Conservation (phyloP, 2,888 invertebrate species). For the Pemphredon lugubris region DNA sequence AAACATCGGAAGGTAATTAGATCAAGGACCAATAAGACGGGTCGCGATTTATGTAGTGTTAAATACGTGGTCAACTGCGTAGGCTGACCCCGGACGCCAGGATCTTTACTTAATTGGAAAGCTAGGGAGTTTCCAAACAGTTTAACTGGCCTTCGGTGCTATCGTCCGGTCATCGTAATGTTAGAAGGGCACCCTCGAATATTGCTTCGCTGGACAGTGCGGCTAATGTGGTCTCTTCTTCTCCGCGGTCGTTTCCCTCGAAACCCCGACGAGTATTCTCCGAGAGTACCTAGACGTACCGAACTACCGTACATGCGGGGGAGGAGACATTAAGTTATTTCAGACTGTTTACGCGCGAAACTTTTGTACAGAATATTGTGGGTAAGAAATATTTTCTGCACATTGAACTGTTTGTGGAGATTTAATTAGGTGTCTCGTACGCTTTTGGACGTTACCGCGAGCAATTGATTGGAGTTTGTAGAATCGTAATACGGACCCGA, state of each 20-base stretch:
- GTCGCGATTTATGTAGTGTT: slow-evolving; percentile 80
- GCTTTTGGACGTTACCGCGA: too few relatives aligned
- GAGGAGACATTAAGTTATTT: too few relatives aligned
- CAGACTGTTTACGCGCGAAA: too few relatives aligned
- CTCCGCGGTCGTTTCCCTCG: slow-evolving; percentile 34
- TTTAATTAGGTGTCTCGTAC: too few relatives aligned
- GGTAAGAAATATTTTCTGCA: background rate
- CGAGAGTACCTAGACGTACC: slow-evolving; percentile 3
- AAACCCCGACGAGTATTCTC: slow-evolving; percentile 34
- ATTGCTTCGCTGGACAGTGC: slow-evolving; percentile 59
- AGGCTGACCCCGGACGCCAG: slow-evolving; percentile 72
- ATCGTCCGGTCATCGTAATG: slow-evolving; percentile 69
- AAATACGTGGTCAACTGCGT: slow-evolving; percentile 77
- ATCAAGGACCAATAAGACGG: slow-evolving; percentile 75
- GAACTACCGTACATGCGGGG: too few relatives aligned
- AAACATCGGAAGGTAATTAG: slow-evolving; percentile 74
- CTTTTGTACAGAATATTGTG: too few relatives aligned
- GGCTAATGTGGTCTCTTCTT: slow-evolving; percentile 43
- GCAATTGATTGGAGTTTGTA: too few relatives aligned
- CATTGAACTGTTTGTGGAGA: background rate
- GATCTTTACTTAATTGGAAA: slow-evolving; percentile 81
- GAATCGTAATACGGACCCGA: too few relatives aligned
- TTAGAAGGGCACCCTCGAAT: slow-evolving; percentile 58
- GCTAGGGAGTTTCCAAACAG: slow-evolving; percentile 80
- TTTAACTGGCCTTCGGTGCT: slow-evolving; percentile 79